These are phyloP conservation scores for Apoderus coryli DNA, from an alignment of 2,888 invertebrate genomes.

Conservation along the genomic window DNA sequence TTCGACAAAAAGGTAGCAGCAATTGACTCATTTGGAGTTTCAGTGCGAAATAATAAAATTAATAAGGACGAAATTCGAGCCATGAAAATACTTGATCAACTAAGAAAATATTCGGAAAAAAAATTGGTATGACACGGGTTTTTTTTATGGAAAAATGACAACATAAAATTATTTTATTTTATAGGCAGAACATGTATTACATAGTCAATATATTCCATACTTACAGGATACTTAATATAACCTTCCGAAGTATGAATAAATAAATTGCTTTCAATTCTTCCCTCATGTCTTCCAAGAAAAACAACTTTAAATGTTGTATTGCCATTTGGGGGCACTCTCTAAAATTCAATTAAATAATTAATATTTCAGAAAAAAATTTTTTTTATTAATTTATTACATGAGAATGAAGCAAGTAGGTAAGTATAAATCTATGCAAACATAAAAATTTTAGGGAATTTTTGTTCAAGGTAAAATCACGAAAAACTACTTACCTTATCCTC, in stretches of 20 bases:
- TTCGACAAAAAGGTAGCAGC: too few relatives aligned
- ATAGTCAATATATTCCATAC: too few relatives aligned
- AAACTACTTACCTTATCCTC: conserved; percentile 65
- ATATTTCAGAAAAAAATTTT: background rate
- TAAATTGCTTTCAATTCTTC: conserved; percentile 72
- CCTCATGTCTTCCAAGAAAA: conserved; percentile 85
- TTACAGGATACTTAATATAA: conserved; percentile 71
- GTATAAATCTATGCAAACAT: background rate
- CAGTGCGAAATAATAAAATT: too few relatives aligned
- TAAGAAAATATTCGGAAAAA: too few relatives aligned
- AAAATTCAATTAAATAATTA: conserved; percentile 28
- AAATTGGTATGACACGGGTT: too few relatives aligned
- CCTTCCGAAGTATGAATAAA: conserved; percentile 92
- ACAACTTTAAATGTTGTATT: conserved; percentile 94
- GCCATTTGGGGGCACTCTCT: conserved; percentile 78
- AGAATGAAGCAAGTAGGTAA: background rate
- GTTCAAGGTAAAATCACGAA: conserved; percentile 4
- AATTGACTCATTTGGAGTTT: too few relatives aligned
- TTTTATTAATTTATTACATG: background rate
- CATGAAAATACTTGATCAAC: too few relatives aligned
- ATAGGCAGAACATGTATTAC: too few relatives aligned
- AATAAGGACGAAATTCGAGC: too few relatives aligned
- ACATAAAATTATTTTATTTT: too few relatives aligned
- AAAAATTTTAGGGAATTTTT: too few relatives aligned
- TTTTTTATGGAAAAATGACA: too few relatives aligned